A percentile compares a stretch with the other conserved stretches of the same genome.
These are phyloP conservation scores for Zootoca vivipara DNA, from an alignment of 2,113 vertebrate species.

Conservation along the genomic window DNA sequence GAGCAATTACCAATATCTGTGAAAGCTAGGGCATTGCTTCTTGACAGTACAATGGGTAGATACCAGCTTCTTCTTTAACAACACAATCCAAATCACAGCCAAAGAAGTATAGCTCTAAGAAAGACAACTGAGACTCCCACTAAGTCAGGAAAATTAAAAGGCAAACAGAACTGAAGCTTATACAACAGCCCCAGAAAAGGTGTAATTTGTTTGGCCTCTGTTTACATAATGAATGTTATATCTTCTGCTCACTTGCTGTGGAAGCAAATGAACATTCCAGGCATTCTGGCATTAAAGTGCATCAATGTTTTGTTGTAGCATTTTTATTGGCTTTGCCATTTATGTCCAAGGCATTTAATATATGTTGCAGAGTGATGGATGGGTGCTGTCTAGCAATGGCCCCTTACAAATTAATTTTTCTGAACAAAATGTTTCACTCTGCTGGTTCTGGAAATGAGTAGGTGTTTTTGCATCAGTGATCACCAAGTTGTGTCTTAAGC, in stretches of 20 bases:
- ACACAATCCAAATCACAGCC: background rate
- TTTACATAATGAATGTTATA: conserved; percentile 4
- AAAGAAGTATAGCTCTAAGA: accelerated
- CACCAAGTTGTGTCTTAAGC: conserved; percentile 15
- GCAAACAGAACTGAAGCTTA: background rate
- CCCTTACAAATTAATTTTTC: conserved; percentile 36
- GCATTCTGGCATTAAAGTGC: background rate
- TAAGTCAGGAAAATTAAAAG: background rate
- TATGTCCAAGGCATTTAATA: conserved; percentile 28
- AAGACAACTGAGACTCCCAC: background rate
- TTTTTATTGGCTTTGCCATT: background rate
- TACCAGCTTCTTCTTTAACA: background rate
- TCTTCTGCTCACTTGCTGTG: background rate
- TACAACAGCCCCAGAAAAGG: background rate
- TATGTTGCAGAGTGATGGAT: background rate
- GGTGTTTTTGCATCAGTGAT: conserved; percentile 25
- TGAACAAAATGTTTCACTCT: background rate
- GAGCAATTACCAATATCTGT: no score
- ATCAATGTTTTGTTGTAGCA: background rate
- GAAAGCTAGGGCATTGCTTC: background rate
- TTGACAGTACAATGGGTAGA: background rate
- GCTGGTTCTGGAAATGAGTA: conserved; percentile 23
- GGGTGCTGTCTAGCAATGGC: conserved; percentile 3
- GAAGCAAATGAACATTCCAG: conserved; percentile 3
- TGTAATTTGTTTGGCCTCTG: background rate